Percentiles rank a stretch among this genome's conserved stretches.
Evolutionary conservation across 1,140 invertebrate species (phyloP).

Genomic region (Laupala kohalensis): DNA sequence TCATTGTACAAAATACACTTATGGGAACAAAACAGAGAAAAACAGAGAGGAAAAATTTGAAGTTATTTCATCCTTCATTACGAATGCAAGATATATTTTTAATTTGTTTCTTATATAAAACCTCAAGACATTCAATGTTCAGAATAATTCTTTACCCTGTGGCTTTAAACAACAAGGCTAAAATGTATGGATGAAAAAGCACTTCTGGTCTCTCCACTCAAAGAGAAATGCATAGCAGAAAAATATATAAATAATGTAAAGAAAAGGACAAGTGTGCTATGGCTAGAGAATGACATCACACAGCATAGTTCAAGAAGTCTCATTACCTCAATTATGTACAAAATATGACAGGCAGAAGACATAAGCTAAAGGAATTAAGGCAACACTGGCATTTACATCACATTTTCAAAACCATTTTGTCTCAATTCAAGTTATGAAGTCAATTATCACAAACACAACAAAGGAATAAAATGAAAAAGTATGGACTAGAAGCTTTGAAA

Average conservation of each 20-base stretch:
- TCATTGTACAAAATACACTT: not conserved
- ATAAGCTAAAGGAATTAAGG: slow-evolving; percentile 11
- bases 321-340: not conserved
- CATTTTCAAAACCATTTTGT: slow-evolving; percentile 2
- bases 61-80: too few relatives aligned
- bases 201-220: not conserved
- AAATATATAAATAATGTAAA: not conserved
- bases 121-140: too few relatives aligned
- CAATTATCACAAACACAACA: not conserved
- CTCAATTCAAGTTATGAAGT: not conserved
- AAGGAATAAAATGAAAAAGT: not conserved
- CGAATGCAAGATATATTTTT: too few relatives aligned
- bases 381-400: slow-evolving; percentile 11
- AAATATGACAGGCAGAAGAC: slow-evolving; percentile 1
- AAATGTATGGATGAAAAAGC: not conserved
- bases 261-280: not conserved
- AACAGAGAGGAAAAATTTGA: slow-evolving; percentile 1
- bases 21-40: not conserved
- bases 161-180: not conserved
- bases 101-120: too few relatives aligned
- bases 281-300: not conserved
- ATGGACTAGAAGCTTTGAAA: slow-evolving; percentile 2
- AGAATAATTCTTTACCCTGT: not conserved
- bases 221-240: not conserved
- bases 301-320: not conserved